These are phyloP conservation scores for Jacana jacana DNA, from an alignment of 2,113 vertebrate species.

Conservation along the genomic window DNA sequence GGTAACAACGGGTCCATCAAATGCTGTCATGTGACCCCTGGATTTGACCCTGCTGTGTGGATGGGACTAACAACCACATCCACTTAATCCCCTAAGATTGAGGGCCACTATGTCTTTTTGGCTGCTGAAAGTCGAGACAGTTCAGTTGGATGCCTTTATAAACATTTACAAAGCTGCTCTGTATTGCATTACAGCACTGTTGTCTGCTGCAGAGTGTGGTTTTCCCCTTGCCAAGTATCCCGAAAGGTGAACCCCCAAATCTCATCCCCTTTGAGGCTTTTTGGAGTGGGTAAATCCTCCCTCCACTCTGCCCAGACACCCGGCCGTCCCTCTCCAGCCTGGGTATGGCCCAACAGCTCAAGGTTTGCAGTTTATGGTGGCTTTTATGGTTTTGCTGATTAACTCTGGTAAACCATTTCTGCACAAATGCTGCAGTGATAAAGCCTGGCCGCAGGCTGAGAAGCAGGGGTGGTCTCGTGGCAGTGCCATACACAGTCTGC, in stretches of 20 bases:
- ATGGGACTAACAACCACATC: not conserved
- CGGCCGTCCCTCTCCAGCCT: rapidly evolving
- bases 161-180: not conserved
- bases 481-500: rapidly evolving
- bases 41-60: not conserved
- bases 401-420: not conserved
- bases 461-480: rapidly evolving
- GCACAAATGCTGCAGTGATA: rapidly evolving
- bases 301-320: rapidly evolving
- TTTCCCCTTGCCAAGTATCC: not conserved
- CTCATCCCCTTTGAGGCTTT: not conserved
- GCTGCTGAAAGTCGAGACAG: not conserved
- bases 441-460: rapidly evolving
- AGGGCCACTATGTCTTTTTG: not conserved
- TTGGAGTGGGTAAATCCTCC: not conserved
- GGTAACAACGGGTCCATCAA: not conserved
- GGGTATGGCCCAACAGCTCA: rapidly evolving
- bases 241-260: not conserved
- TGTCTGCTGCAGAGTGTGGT: rapidly evolving
- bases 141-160: not conserved
- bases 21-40: not conserved
- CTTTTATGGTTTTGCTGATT: not conserved
- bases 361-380: not conserved
- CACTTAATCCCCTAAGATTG: rapidly evolving
- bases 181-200: rapidly evolving